Evolutionary conservation across 1,140 invertebrate species (phyloP).

Genomic region (Conus betulinus): DNA sequence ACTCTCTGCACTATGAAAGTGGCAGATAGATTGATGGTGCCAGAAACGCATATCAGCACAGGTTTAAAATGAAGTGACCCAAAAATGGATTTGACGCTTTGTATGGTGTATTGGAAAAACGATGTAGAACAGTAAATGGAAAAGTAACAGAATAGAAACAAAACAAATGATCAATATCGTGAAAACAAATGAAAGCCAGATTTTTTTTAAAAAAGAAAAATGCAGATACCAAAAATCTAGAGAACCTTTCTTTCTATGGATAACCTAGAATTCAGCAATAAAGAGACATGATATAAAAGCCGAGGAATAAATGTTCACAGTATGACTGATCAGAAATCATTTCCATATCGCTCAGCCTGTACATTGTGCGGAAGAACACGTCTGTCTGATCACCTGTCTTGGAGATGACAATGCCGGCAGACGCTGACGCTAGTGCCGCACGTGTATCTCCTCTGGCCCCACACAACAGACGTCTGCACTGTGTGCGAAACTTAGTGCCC

Average conservation of each 20-base stretch:
- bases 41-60: too few relatives aligned
- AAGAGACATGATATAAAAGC: not conserved
- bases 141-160: not conserved
- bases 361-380: not conserved
- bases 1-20: too few relatives aligned
- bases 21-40: too few relatives aligned
- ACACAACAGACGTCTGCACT: conserved; percentile 11
- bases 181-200: too few relatives aligned
- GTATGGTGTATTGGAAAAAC: not conserved
- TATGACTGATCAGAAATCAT: not conserved
- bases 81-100: not conserved
- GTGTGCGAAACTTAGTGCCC: not conserved
- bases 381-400: not conserved
- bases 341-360: not conserved
- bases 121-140: not conserved
- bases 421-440: not conserved
- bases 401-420: not conserved
- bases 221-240: not conserved
- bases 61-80: not conserved
- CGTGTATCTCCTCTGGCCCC: not conserved
- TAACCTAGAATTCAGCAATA: not conserved
- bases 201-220: not conserved
- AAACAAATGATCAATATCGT: not conserved
- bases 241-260: not conserved
- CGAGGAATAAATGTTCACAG: not conserved